Evolutionary conservation across 35 echinoderm and acorn worm genomes (phyloP).

Genomic region (Heliocidaris tuberculata): DNA sequence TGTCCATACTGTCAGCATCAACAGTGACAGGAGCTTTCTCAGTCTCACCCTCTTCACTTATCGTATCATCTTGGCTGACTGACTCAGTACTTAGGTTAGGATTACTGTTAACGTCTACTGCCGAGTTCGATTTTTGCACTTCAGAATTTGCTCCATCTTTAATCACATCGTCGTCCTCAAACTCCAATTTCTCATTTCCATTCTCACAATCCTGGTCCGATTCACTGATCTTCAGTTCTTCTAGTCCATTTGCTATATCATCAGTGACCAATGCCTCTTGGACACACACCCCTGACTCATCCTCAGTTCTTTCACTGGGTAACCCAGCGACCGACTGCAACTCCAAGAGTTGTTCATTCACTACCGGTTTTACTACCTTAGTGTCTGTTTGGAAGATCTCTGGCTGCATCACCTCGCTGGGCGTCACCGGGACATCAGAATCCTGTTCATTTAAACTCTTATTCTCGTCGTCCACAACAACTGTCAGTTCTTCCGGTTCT

Average conservation of each 20-base stretch:
- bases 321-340: not conserved
- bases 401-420: not conserved
- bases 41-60: not conserved
- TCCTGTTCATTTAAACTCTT: slow-evolving; percentile 21
- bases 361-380: not conserved
- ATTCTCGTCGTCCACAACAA: not conserved
- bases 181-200: not conserved
- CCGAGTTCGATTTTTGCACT: not conserved
- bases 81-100: not conserved
- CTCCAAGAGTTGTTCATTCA: slow-evolving; percentile 32
- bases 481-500: slow-evolving; percentile 39
- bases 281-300: not conserved
- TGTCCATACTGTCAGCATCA: not conserved
- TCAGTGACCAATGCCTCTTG: not conserved
- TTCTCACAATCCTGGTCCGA: not conserved
- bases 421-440: not conserved
- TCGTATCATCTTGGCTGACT: not conserved
- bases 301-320: slow-evolving; percentile 27
- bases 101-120: slow-evolving; percentile 33
- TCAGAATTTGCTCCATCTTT: not conserved
- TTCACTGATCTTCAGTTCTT: not conserved
- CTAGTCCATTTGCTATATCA: not conserved
- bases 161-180: not conserved
- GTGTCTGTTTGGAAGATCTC: not conserved
- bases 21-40: not conserved